Conservation (phyloP, 2,113 vertebrate genomes). For the Melanotaenia duboulayi region DNA sequence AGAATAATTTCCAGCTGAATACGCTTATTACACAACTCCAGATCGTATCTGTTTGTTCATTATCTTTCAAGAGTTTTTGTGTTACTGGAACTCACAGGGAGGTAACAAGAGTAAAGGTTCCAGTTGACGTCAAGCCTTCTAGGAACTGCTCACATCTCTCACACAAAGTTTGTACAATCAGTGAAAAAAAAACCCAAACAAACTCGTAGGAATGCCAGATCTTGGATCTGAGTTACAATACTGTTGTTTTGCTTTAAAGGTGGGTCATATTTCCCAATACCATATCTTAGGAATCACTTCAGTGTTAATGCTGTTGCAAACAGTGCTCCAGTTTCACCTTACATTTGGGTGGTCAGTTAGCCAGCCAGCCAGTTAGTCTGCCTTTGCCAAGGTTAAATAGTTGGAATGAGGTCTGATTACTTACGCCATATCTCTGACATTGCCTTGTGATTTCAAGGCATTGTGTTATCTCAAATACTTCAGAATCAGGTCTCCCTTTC, state of each 20-base stretch:
- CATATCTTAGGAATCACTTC: slow-evolving; percentile 58
- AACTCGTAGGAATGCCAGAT: slow-evolving; percentile 45
- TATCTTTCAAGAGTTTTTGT: slow-evolving; percentile 57
- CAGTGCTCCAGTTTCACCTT: slow-evolving; percentile 47
- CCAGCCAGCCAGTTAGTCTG: slow-evolving; percentile 40
- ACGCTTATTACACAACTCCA: slow-evolving; percentile 44
- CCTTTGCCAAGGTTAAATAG: slow-evolving; percentile 70
- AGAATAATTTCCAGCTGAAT: slow-evolving; percentile 38
- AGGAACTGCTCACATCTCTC: slow-evolving; percentile 59
- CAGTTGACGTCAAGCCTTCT: slow-evolving; percentile 68
- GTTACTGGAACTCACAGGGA: slow-evolving; percentile 63
- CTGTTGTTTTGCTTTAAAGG: slow-evolving; percentile 63
- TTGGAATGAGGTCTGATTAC: slow-evolving; percentile 64
- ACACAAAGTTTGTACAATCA: slow-evolving; percentile 43
- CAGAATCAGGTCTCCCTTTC: slow-evolving; percentile 51
- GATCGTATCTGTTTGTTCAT: slow-evolving; percentile 33
- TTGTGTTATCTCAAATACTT: slow-evolving; percentile 66
- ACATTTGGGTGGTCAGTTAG: slow-evolving; percentile 72
- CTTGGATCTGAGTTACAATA: slow-evolving; percentile 12
- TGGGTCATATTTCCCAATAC: slow-evolving; percentile 60
- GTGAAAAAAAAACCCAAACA: slow-evolving; percentile 32
- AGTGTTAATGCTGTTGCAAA: slow-evolving; percentile 56
- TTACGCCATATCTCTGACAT: slow-evolving; percentile 66
- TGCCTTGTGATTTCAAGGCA: slow-evolving; percentile 57
- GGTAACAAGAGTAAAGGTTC: slow-evolving; percentile 61